Evolutionary conservation across 2,888 invertebrate species (phyloP), one percentile per base, ranked within the genome.

Genomic region (Leucania comma): DNA sequence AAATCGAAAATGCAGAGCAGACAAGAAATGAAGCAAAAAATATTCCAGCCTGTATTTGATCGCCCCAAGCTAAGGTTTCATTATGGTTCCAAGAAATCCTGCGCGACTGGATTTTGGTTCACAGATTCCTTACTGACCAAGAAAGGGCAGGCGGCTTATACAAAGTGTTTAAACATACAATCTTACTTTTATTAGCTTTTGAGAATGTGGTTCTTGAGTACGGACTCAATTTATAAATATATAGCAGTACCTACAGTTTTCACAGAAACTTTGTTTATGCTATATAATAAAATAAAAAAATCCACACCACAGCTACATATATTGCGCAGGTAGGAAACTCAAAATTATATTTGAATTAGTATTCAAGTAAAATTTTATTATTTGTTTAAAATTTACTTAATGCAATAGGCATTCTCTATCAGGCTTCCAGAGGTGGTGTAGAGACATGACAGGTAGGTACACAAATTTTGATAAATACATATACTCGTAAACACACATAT

Each of bases 61-160:
- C 67, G 78, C 65, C 63, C 38, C 53, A 35, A 75, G 74, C 72
- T 81, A 80, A 81, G 78, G 75, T 80, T 84, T 68, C 74, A 72
- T 68, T 48, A 48, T 61, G 69, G 67, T 91, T 91, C 91, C 82
- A 68, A 89, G 91, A 91, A 85, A 91, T 80, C 80, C 67, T 75
- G 72, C 71, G 65, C 77, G 85, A 90, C 90, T 87, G 88, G 90
- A 88, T 91, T 90, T 90, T 69, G 83, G 81, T 86, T 69, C 84
- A 85, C 82, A 48, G 87, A 88, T 90, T 89, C 87, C 73, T 80
- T 62, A 70, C 83, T 78, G 82, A 63, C 87, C 89, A 81, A 85
- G 81, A 85, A 89, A 81, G 86, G 83, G 64, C 68, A 68, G 77
- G 77, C 88, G 86, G 87, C 84, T 81, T 79, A 81, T 69, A 80